These are phyloP conservation scores for Tiliqua scincoides DNA, from an alignment of 2,113 vertebrate species.

Conservation along the genomic window DNA sequence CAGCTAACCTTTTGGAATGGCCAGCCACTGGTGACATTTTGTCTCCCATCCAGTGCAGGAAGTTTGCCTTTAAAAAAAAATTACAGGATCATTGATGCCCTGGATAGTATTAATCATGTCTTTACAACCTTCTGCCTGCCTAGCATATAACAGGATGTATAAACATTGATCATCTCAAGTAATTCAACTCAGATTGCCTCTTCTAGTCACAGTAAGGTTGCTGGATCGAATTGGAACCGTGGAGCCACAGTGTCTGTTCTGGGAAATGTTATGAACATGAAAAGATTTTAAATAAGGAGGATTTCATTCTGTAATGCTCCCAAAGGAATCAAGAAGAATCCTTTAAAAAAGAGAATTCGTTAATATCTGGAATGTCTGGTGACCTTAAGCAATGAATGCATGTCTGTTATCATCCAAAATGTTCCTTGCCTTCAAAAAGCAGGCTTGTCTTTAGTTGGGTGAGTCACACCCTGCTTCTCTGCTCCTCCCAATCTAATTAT, in stretches of 20 bases:
- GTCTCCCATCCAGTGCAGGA: background rate
- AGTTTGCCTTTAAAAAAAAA: background rate
- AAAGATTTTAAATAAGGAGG: background rate
- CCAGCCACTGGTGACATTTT: background rate
- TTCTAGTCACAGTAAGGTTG: background rate
- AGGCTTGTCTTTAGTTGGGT: background rate
- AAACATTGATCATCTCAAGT: constrained; percentile 15
- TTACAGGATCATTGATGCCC: background rate
- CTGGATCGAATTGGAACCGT: background rate
- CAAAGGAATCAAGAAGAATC: background rate
- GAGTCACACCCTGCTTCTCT: background rate
- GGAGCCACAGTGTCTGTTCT: constrained; percentile 5
- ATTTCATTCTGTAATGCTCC: background rate
- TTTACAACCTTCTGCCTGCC: background rate
- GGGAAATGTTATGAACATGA: background rate
- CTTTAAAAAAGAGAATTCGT: background rate
- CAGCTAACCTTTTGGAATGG: background rate
- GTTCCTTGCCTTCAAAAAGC: background rate
- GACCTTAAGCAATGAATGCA: background rate
- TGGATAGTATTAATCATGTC: background rate
- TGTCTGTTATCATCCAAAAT: background rate
- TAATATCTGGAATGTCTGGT: background rate
- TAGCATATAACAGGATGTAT: constrained; percentile 1
- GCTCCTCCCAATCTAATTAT: background rate
- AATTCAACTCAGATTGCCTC: background rate